Conservation (phyloP, 2,797 vertebrate species). For the Cebuella pygmaea region DNA sequence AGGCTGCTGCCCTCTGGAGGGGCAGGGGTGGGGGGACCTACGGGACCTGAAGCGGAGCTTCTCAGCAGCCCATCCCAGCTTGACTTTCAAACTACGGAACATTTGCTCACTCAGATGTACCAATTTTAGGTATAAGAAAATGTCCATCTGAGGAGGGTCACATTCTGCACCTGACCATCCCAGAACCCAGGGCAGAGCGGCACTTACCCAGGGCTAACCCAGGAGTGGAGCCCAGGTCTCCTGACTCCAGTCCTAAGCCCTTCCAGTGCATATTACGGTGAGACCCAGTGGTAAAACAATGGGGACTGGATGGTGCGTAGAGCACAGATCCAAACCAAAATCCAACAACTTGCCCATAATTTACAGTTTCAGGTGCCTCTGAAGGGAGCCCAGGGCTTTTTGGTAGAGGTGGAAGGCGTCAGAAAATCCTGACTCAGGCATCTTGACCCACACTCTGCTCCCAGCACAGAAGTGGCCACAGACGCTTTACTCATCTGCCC, state of each 20-base stretch:
- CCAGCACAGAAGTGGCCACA: neutral
- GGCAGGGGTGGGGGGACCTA: neutral
- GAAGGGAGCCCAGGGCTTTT: neutral
- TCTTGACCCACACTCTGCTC: neutral
- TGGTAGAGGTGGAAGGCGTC: neutral
- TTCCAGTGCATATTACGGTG: neutral
- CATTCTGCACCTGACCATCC: neutral
- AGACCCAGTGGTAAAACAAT: neutral
- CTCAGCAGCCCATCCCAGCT: neutral
- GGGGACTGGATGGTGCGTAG: neutral
- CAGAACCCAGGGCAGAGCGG: neutral
- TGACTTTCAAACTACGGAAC: neutral
- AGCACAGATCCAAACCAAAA: neutral
- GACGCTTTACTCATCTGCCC: neutral
- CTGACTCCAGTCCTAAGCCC: neutral
- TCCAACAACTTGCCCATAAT: too few species aligned
- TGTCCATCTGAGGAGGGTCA: neutral
- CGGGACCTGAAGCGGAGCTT: accelerated
- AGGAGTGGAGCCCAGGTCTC: neutral
- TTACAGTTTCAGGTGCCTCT: neutral
- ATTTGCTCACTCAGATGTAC: neutral
- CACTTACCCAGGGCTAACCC: neutral
- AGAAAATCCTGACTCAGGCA: neutral
- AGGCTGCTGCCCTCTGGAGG: neutral
- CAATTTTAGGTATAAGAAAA: neutral